Evolutionary conservation across 2,113 vertebrate species (phyloP), one percentile per base, ranked within the genome.

Genomic region (Helogale parvula): DNA sequence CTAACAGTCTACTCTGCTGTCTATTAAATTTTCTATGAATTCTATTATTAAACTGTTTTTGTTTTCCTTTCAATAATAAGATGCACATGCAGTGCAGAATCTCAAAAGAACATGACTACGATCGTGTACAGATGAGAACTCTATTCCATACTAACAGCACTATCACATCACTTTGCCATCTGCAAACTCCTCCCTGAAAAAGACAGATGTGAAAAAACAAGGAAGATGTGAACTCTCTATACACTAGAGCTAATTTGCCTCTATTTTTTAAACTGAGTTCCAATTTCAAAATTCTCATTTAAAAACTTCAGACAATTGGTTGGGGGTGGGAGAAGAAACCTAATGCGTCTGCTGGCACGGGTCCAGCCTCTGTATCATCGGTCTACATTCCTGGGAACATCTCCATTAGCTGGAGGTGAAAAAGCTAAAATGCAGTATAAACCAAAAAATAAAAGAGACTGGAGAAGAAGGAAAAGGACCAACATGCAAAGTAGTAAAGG

Each of bases 311-410:
- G 92, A 95, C 97, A 72, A 86, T 96, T 88, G 96, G 90, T 93
- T 94, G 91, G 79, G 88, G 52, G 63, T 96, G 41, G 82, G 83
- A 80, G 72, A 93, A 98, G 97, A 97, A 96, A 96, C n/a, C 95
- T 98, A 97, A 98, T 98, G 97, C 0, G 91, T 98, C 96, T 98
- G 96, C 97, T 98, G 98, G 98, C 98, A 89, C 7, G 7, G 19
- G 19, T 94, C 92, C 97, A 98, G 79, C 66, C 35, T 97, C 66
- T 95, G 10, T 89, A 86, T 97, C 96, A 94, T 93, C 25, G 3
- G 87, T 90, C 96, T 86, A 4, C 35, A 74, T 90, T 96, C 81
- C 94, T 93, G 52, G 68, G 88, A 94, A 80, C 38, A 41, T 74
- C 89, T 96, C 96, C 94, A 97, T 97, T 95, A 98, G 89, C 94